A percentile compares a stretch with the other conserved stretches of the same genome.
These are phyloP conservation scores for Crypturellus tataupa DNA, from an alignment of 2,797 vertebrate genomes.

Conservation along the genomic window DNA sequence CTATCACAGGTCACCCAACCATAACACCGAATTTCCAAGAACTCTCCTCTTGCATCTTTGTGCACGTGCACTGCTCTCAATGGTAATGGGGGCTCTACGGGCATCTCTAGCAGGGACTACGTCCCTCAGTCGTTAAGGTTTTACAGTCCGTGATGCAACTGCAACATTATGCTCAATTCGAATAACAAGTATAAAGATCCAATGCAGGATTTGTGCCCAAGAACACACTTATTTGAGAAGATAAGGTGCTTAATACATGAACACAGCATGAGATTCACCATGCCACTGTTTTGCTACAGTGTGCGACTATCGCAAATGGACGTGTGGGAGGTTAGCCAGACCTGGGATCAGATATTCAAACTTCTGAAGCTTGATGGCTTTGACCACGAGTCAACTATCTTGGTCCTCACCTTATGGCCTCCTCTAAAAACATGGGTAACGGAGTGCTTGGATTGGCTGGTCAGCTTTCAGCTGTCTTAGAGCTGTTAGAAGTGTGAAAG, in stretches of 20 bases:
- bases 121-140: not conserved
- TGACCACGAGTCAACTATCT: not conserved
- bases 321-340: not conserved
- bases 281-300: not conserved
- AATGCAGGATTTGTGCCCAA: not conserved
- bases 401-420: not conserved
- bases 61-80: not conserved
- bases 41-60: not conserved
- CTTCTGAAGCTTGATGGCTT: not conserved
- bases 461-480: constrained; percentile 4
- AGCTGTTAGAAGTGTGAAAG: not conserved
- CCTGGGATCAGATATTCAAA: not conserved
- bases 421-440: not conserved
- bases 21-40: constrained; percentile 4
- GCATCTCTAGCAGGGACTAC: not conserved
- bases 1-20: not conserved
- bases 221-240: not conserved
- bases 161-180: not conserved
- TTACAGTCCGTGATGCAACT: not conserved
- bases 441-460: not conserved
- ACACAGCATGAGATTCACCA: not conserved
- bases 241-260: not conserved
- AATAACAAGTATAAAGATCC: constrained; percentile 20
- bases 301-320: not conserved
- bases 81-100: constrained; percentile 11